Conservation (phyloP, 2,888 invertebrate species). For the Tigriopus californicus region DNA sequence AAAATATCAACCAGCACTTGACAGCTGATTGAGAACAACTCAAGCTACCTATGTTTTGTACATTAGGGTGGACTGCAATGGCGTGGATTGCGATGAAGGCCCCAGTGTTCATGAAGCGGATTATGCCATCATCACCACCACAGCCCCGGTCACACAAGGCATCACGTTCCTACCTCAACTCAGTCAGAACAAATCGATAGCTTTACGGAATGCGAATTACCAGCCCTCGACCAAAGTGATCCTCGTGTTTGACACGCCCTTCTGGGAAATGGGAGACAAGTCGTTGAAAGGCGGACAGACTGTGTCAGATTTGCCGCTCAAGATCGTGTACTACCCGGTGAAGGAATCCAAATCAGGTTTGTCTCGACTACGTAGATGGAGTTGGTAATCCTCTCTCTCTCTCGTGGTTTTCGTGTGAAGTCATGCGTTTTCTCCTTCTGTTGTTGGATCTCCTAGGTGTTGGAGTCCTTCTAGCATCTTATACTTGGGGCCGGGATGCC, state of each 20-base stretch:
- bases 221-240: neutral
- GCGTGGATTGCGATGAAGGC: neutral
- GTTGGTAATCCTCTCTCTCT: too few species aligned
- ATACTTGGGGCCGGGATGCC: constrained; percentile 12
- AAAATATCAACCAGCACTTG: too few species aligned
- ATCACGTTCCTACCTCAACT: neutral
- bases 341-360: constrained; percentile 1
- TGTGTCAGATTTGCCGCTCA: constrained; percentile 2
- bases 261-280: neutral
- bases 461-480: constrained; percentile 5
- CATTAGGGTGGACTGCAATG: constrained; percentile 3
- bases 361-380: too few species aligned
- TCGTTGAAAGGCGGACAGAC: neutral
- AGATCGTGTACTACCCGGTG: neutral
- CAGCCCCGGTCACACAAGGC: neutral
- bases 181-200: neutral
- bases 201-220: neutral
- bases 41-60: too few species aligned
- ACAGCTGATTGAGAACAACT: too few species aligned
- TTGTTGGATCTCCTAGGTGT: neutral
- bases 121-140: neutral
- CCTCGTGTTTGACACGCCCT: neutral
- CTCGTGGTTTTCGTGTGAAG: too few species aligned
- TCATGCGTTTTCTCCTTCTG: too few species aligned
- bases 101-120: neutral